phyloP scores from a whole-genome alignment of 2,888 invertebrate genomes.

The Sphinx pinastri region DNA sequence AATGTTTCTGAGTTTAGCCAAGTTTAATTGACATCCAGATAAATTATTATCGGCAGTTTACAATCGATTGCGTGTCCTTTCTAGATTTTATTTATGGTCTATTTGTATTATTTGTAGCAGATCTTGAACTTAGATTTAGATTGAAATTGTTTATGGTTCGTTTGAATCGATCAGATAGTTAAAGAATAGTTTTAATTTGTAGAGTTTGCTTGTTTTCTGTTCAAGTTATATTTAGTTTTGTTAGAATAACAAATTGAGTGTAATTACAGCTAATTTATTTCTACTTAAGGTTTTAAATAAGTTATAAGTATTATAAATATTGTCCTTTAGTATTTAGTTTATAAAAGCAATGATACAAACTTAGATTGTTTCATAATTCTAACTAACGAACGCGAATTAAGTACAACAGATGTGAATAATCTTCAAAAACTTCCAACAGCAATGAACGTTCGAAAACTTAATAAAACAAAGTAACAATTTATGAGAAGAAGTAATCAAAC shows the following conservation, averaged over 20 bases:
- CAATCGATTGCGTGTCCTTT: slow-evolving; percentile 28
- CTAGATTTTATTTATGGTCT: slow-evolving; percentile 11
- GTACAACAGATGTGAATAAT: neutral
- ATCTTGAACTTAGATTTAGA: slow-evolving; percentile 16
- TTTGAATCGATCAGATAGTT: slow-evolving; percentile 3
- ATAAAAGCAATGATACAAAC: neutral
- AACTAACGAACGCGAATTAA: slow-evolving; percentile 1
- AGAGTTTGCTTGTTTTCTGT: neutral
- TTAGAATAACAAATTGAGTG: neutral
- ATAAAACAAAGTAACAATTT: slow-evolving; percentile 13
- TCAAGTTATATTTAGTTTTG: neutral
- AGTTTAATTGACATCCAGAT: slow-evolving; percentile 30
- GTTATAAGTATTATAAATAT: too few relatives aligned
- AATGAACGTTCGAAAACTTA: neutral
- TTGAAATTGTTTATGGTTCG: neutral
- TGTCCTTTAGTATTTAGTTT: neutral
- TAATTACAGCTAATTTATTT: too few relatives aligned
- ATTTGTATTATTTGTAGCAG: slow-evolving; percentile 15
- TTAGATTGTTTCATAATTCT: neutral
- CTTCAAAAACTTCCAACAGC: slow-evolving; percentile 9
- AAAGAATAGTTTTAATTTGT: neutral
- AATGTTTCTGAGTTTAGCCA: slow-evolving; percentile 28
- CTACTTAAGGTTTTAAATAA: too few relatives aligned
- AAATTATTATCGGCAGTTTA: slow-evolving; percentile 27
- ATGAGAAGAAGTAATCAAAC: slow-evolving; percentile 9